Evolutionary conservation across 2,888 invertebrate genomes (phyloP).

Genomic region (Trichopoda pennipes): DNA sequence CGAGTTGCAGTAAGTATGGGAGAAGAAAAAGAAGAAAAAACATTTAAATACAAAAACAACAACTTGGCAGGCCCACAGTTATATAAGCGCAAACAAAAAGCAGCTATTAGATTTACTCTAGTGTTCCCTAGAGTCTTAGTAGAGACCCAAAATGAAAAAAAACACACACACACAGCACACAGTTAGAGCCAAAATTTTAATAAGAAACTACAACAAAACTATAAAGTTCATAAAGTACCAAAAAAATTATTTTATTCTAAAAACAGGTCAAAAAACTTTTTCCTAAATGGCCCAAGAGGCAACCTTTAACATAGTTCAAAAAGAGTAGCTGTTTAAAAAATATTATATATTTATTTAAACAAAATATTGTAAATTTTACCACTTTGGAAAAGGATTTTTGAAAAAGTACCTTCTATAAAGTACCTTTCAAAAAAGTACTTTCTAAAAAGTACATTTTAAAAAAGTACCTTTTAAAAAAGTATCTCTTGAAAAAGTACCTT

Average conservation of each 20-base stretch:
- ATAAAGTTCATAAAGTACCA: not conserved
- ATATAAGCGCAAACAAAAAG: conserved; percentile 7
- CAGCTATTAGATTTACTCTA: not conserved
- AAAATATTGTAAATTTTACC: no score
- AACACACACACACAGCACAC: conserved; percentile 1
- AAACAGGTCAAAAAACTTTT: no score
- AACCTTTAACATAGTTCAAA: no score
- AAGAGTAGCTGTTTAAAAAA: not conserved
- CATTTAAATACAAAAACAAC: conserved; percentile 29
- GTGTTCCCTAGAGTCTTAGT: not conserved
- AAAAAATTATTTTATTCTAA: no score
- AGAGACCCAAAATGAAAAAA: not conserved
- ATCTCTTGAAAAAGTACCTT: not conserved
- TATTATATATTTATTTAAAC: not conserved
- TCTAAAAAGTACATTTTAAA: not conserved
- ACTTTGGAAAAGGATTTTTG: not conserved
- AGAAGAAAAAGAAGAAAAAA: not conserved
- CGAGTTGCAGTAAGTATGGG: conserved; percentile 5
- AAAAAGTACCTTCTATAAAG: not conserved
- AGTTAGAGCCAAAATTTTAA: not conserved
- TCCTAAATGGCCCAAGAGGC: no score
- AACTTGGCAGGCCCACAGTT: conserved; percentile 28
- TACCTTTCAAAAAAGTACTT: not conserved
- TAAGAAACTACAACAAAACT: not conserved
- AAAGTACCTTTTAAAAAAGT: conserved; percentile 1